Percentiles rank a stretch among this genome's conserved stretches.
Evolutionary conservation across 2,797 vertebrate genomes (phyloP).

Genomic region (Uromys caudimaculatus): DNA sequence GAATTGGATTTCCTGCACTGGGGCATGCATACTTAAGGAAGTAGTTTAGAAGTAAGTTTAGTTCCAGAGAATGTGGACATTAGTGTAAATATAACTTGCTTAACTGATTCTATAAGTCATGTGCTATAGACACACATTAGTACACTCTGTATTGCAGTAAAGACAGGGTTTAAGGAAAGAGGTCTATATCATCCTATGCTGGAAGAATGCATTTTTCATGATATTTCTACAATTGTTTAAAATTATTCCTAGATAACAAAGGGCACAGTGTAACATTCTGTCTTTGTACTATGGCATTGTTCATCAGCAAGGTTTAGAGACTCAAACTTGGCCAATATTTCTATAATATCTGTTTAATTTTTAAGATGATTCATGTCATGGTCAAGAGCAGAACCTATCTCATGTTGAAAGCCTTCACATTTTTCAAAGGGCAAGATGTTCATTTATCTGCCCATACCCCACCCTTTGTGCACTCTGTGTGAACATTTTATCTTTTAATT

Average conservation of each 20-base stretch:
- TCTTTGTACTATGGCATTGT: neutral
- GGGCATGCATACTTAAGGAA: constrained; percentile 20
- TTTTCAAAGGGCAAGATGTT: neutral
- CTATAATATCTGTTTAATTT: neutral
- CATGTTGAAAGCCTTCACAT: neutral
- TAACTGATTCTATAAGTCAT: neutral
- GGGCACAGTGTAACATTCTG: neutral
- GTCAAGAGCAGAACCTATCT: neutral
- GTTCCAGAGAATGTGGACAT: neutral
- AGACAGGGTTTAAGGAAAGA: neutral
- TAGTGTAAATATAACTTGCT: neutral
- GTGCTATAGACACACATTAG: neutral
- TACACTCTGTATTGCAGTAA: neutral
- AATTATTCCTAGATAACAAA: neutral
- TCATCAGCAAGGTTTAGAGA: neutral
- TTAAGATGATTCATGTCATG: neutral
- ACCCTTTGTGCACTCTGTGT: constrained; percentile 7
- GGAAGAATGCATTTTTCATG: neutral
- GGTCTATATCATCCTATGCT: neutral
- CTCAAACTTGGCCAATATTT: neutral
- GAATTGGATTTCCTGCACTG: neutral
- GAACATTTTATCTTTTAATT: constrained; percentile 64
- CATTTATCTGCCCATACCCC: neutral
- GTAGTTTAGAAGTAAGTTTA: neutral
- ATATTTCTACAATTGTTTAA: neutral